These are phyloP conservation scores for Cataglyphis altisquamis DNA, from an alignment of 2,888 invertebrate genomes.

Conservation along the genomic window DNA sequence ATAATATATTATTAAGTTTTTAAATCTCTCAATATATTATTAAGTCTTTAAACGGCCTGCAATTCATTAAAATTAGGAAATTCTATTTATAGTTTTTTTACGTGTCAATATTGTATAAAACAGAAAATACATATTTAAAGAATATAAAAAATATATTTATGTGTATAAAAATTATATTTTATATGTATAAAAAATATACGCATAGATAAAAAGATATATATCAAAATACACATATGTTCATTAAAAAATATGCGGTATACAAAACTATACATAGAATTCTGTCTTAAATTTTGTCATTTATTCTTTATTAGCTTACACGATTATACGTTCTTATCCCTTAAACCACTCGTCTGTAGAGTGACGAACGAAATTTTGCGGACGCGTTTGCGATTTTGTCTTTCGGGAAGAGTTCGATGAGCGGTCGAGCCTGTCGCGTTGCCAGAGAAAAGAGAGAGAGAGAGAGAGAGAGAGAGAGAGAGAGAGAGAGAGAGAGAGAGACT, in stretches of 20 bases:
- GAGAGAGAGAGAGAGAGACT: slow-evolving; percentile 58
- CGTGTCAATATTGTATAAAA: neutral
- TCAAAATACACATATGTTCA: neutral
- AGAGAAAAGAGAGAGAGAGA: slow-evolving; percentile 57
- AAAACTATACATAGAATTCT: neutral
- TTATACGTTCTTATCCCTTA: neutral
- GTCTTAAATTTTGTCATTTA: neutral
- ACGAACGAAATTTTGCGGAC: slow-evolving; percentile 47
- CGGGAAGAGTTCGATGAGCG: slow-evolving; percentile 46
- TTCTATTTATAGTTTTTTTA: neutral
- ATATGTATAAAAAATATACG: no score
- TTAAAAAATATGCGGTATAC: neutral
- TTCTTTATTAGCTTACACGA: neutral
- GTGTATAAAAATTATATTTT: no score
- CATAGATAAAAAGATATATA: no score
- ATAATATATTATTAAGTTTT: neutral
- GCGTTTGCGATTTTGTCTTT: slow-evolving; percentile 56
- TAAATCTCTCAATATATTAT: neutral
- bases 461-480: slow-evolving; percentile 58
- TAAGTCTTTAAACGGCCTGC: neutral
- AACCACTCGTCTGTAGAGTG: neutral
- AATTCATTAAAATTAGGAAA: neutral
- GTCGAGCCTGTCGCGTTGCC: slow-evolving; percentile 60
- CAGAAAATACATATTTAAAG: no score
- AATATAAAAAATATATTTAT: no score